Conservation (phyloP, 2,113 vertebrate species). For the Coregonus clupeaformis region DNA sequence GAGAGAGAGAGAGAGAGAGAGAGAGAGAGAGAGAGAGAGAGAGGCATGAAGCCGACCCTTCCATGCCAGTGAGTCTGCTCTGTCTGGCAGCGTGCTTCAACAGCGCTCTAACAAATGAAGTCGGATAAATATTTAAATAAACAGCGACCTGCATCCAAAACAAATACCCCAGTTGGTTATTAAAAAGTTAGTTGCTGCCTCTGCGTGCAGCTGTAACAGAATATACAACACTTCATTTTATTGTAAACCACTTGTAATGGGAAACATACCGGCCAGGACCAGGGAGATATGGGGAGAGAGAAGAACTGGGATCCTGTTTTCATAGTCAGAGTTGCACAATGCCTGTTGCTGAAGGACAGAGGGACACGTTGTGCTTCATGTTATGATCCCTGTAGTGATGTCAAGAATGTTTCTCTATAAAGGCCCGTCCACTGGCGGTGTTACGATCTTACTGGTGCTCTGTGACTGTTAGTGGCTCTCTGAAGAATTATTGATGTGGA, state of each 20-base stretch:
- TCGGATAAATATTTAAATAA: constrained; percentile 69
- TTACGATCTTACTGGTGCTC: too few relatives aligned
- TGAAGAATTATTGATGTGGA: too few relatives aligned
- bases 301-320: background rate
- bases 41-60: too few relatives aligned
- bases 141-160: constrained; percentile 63
- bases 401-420: constrained; percentile 25
- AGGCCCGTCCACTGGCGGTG: too few relatives aligned
- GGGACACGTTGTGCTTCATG: constrained; percentile 10
- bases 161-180: constrained; percentile 59
- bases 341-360: constrained; percentile 7
- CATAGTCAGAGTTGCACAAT: constrained; percentile 31
- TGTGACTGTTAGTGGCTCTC: too few relatives aligned
- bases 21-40: too few relatives aligned
- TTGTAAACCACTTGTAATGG: constrained; percentile 64
- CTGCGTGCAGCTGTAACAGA: constrained; percentile 57
- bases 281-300: background rate
- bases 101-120: constrained; percentile 50
- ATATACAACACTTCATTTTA: constrained; percentile 67
- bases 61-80: background rate
- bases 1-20: too few relatives aligned
- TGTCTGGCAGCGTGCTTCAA: constrained; percentile 16
- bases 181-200: constrained; percentile 44
- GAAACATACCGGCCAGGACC: constrained; percentile 56
- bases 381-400: too few relatives aligned